Base-by-base conservation (phyloP, 1,140 invertebrate species). In the Pygmarrhopalites habei region DNA sequence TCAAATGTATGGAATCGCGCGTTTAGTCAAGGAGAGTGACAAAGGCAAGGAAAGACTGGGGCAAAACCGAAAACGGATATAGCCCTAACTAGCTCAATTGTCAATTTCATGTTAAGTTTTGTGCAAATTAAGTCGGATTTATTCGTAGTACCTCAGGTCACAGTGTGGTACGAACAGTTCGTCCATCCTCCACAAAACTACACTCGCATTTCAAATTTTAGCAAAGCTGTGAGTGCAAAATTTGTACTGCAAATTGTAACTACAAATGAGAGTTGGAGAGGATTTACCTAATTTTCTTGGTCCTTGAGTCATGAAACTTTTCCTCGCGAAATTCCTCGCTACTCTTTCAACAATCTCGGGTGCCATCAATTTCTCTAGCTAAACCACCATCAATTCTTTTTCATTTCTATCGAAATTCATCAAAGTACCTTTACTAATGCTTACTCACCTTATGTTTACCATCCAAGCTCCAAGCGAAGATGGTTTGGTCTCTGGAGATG, bases 231-330 rank as follows among this genome's bases (percentile, higher is more conserved):
- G n/a, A n/a, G n/a, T n/a, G n/a, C n/a, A n/a, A n/a, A n/a, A n/a
- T n/a, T n/a, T n/a, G n/a, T n/a, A n/a, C n/a, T n/a, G n/a, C n/a
- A n/a, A n/a, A n/a, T n/a, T n/a, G n/a, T n/a, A n/a, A n/a, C n/a
- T n/a, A n/a, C n/a, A n/a, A n/a, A n/a, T n/a, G n/a, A n/a, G n/a
- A n/a, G n/a, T n/a, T n/a, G n/a, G n/a, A n/a, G n/a, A n/a, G n/a
- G n/a, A n/a, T n/a, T n/a, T n/a, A n/a, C n/a, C n/a, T 1, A 70
- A 49, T 58, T 66, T 67, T 23, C 69, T 15, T 19, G 69, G 63
- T n/a, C 69, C 69, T 35, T 60, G 52, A n/a, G 62, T 51, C 66
- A 70, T 63, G 39, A 70, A 65, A 43, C 65, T 62, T 53, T 66
- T 62, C 29, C 47, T 55, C 0, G 23, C n/a, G 15, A 44, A 28